Evolutionary conservation across 1,140 invertebrate genomes (phyloP).

Genomic region (Periplaneta americana): DNA sequence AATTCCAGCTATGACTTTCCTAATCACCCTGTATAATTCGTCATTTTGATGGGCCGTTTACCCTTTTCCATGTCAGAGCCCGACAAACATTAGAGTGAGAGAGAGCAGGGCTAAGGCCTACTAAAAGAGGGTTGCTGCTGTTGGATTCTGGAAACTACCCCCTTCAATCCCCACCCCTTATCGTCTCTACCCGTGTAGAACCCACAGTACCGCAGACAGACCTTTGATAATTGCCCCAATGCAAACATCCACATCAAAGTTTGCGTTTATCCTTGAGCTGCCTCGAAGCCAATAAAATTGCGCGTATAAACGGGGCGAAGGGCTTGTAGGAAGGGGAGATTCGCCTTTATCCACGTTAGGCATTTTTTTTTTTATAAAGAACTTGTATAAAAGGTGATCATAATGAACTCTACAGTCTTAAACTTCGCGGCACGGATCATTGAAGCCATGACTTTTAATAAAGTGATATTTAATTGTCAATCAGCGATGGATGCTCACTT

Average conservation of each 20-base stretch:
- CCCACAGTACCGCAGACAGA: not conserved
- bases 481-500: no score
- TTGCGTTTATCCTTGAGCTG: not conserved
- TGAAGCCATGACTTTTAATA: not conserved
- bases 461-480: not conserved
- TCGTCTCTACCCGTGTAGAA: not conserved
- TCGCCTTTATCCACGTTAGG: not conserved
- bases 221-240: not conserved
- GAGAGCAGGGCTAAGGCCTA: not conserved
- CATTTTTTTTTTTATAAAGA: not conserved
- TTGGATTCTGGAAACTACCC: not conserved
- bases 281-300: not conserved
- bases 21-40: not conserved
- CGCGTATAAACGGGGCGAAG: not conserved
- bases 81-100: not conserved
- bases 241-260: not conserved
- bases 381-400: not conserved
- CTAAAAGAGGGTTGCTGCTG: not conserved
- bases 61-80: not conserved
- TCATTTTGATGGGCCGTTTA: not conserved
- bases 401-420: not conserved
- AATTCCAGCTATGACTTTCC: no score
- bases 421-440: not conserved
- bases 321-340: not conserved
- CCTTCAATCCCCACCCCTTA: not conserved